These are phyloP conservation scores for Takifugu ocellatus DNA, from an alignment of 2,797 vertebrate genomes.

Conservation along the genomic window DNA sequence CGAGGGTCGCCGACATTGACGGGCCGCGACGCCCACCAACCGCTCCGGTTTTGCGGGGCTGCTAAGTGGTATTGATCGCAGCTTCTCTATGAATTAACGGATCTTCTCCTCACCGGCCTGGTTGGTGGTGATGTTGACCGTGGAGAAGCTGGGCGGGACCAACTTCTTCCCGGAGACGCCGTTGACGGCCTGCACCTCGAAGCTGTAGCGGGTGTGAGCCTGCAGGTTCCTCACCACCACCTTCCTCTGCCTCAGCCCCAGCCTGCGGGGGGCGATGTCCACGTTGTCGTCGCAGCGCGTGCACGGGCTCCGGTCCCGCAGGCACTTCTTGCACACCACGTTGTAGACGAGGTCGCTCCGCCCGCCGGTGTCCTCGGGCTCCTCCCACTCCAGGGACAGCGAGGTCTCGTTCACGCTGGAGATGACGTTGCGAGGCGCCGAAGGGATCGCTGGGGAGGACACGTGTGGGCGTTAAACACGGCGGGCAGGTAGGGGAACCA, in stretches of 20 bases:
- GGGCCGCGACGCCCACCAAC: conserved; percentile 43
- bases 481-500: conserved; percentile 34
- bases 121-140: conserved; percentile 99
- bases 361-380: conserved; percentile 87
- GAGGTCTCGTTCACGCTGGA: conserved; percentile 98
- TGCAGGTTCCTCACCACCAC: conserved; percentile 94
- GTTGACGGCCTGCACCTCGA: conserved; percentile 96
- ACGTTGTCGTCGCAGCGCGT: conserved; percentile 96
- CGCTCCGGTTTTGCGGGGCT: conserved; percentile 28
- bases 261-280: conserved; percentile 89
- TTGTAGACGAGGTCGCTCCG: conserved; percentile 92
- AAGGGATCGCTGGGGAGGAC: conserved; percentile 81
- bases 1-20: conserved; percentile 50
- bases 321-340: conserved; percentile 96
- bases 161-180: conserved; percentile 91
- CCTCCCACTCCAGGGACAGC: conserved; percentile 92
- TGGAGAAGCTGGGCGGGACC: conserved; percentile 82
- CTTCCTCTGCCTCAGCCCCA: conserved; percentile 87
- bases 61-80: conserved; percentile 66
- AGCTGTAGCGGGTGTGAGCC: conserved; percentile 97
- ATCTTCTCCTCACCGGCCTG: conserved; percentile 70
- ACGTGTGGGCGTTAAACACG: conserved; percentile 29
- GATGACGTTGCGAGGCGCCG: conserved; percentile 88
- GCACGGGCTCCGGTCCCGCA: conserved; percentile 80
- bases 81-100: conserved; percentile 45